Conservation (phyloP, 2,113 vertebrate species). For the Holacanthus passer region DNA sequence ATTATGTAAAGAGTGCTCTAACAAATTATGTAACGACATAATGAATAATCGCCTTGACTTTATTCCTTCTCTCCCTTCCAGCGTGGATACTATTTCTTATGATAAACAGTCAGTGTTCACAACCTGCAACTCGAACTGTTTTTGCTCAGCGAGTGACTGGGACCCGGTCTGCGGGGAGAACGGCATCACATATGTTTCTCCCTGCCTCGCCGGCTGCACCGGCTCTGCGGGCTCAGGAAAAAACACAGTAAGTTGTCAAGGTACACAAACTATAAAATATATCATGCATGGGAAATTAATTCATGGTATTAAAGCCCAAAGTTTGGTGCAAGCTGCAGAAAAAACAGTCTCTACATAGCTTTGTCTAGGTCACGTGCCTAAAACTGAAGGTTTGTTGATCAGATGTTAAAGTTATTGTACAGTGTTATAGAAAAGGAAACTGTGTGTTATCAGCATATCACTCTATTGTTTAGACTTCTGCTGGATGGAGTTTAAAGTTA, state of each 20-base stretch:
- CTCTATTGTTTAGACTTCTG: not conserved
- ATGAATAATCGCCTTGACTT: not conserved
- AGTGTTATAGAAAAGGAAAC: not conserved
- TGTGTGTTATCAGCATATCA: not conserved
- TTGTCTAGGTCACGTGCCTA: too few species aligned
- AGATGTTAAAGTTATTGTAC: not conserved
- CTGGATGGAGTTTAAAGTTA: not conserved
- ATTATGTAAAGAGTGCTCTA: not conserved
- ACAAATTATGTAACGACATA: not conserved
- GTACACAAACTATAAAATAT: not conserved
- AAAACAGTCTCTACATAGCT: too few species aligned
- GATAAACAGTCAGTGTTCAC: constrained; percentile 75
- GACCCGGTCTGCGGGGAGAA: constrained; percentile 92
- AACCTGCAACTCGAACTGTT: constrained; percentile 87
- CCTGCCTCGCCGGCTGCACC: constrained; percentile 92
- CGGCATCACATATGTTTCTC: constrained; percentile 90
- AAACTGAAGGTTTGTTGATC: too few species aligned
- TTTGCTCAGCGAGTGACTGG: constrained; percentile 87
- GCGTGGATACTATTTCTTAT: constrained; percentile 64
- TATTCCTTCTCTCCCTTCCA: constrained; percentile 43
- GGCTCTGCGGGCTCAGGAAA: constrained; percentile 85
- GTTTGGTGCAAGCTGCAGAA: not conserved
- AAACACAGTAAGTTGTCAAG: constrained; percentile 82
- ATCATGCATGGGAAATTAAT: not conserved
- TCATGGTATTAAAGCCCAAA: not conserved